Evolutionary conservation across 2,797 vertebrate genomes (phyloP).

Genomic region (Ctenosaura bakeri): DNA sequence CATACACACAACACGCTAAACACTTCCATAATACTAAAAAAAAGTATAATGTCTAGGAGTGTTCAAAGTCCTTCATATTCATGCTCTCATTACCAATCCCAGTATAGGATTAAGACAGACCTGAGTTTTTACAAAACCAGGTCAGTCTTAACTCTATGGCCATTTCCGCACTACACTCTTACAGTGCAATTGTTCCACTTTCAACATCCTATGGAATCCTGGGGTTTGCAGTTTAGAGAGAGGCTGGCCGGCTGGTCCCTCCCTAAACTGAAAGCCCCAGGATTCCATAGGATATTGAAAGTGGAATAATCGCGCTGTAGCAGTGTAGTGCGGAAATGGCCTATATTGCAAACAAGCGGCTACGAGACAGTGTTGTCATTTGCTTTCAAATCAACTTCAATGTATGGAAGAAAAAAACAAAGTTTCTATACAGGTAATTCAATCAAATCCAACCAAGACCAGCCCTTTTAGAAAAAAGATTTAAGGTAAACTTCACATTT

Average conservation of each 20-base stretch:
- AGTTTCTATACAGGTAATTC: not conserved
- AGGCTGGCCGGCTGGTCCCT: no score
- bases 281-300: no score
- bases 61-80: not conserved
- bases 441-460: constrained; percentile 1
- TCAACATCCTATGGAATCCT: no score
- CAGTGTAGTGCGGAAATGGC: no score
- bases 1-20: not conserved
- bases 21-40: not conserved
- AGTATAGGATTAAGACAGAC: no score
- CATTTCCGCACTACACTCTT: no score
- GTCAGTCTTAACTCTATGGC: not conserved
- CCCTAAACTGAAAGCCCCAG: no score
- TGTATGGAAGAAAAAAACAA: not conserved
- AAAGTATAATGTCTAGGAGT: not conserved
- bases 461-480: not conserved
- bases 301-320: no score
- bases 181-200: no score
- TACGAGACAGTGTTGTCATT: not conserved
- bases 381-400: not conserved
- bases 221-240: no score
- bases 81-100: not conserved
- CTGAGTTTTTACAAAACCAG: not conserved
- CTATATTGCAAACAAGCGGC: not conserved
- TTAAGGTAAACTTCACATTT: not conserved